Base-by-base conservation (phyloP, 2,888 invertebrate genomes). In the Mythimna albipuncta region DNA sequence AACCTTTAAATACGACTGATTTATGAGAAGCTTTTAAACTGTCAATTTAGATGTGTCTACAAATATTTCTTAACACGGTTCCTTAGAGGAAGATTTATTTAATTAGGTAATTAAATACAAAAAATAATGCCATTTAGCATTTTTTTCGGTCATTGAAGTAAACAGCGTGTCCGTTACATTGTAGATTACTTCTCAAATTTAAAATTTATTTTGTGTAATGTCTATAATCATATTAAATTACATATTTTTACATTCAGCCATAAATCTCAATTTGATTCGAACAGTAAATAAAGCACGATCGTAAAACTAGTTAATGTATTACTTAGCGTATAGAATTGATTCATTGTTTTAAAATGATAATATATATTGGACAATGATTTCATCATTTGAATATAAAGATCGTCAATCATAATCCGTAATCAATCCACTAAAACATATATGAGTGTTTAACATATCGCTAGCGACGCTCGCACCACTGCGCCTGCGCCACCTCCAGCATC, bases 281-380 rank as follows among this genome's bases (percentile, higher is more conserved):
- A 87, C 69, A 75, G 81, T 85, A 85, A 87, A 87, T 82, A 85
- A 73, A 16, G 73, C 75, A 55, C 75, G 75, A 74, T 75, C 80
- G 71, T 85, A 79, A 82, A 85, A 85, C 79, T 74, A 83, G 85
- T 84, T 73, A 83, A 85, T 82, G 76, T 82, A 85, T 83, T 81
- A 85, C 79, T 85, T 80, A 81, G 67, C 74, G 64, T 83, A 79
- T 83, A 74, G 74, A 82, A 79, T 80, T 86, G 87, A 86, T 87
- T 87, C 87, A 86, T 86, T 86, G 82, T 86, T 85, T 79, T 75
- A 82, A 81, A 87, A 86, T 87, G 86, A 83, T 86, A 87, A 85
- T 86, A 75, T 54, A 16, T 16, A 65, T 72, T 72, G 79, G 85
- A 82, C 85, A 86, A 82, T 82, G 74, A 83, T 83, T 81, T 79